Base-by-base conservation (phyloP, 2,797 vertebrate species). In the Hemibagrus guttatus region DNA sequence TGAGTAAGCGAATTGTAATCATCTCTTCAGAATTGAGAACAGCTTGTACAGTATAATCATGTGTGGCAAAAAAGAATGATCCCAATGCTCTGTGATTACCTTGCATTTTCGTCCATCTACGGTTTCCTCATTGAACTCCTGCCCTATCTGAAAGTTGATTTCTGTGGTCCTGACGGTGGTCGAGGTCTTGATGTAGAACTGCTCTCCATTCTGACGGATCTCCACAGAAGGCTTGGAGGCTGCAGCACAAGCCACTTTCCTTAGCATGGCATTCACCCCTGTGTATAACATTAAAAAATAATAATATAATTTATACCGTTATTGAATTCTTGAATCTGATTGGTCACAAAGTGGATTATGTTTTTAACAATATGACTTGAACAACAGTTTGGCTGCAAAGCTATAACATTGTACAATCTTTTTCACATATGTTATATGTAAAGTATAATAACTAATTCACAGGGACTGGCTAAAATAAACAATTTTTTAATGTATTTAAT, bases 151-250 rank as follows among this genome's bases (percentile, higher is more conserved):
- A 92, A 99, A 99, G 95, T 93, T 97, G 94, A 99, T 98, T 94
- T 99, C 97, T 0, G 97, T 99, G 93, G 98, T 99, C 92, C 98
- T 96, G 85, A 99, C 97, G 0, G 97, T 97, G 91, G 98, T 99
- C 88, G 97, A 98, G 4, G 98, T 99, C 92, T 98, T 99, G 92
- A 99, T 99, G 95, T 98, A 99, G 94, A 99, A 99, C 87, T 96
- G 96, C 88, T 99, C 97, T 3, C 96, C 97, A 0, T 96, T 97
- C 94, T 99, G 98, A 86, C 95, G 96, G 91, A 99, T 99, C 94
- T 99, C 98, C 94, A 99, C 97, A 0, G 98, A 97, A 0, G 98
- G 98, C 75, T 98, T 99, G 84, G 98, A 98, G 1, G 98, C 98
- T 0, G 98, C 98, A 0, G 97, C 96, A 91, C 94, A 97, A 0